Evolutionary conservation across 1,140 invertebrate genomes (phyloP), one percentile per base, ranked within the genome.

Genomic region (Ctenoplectra terminalis): DNA sequence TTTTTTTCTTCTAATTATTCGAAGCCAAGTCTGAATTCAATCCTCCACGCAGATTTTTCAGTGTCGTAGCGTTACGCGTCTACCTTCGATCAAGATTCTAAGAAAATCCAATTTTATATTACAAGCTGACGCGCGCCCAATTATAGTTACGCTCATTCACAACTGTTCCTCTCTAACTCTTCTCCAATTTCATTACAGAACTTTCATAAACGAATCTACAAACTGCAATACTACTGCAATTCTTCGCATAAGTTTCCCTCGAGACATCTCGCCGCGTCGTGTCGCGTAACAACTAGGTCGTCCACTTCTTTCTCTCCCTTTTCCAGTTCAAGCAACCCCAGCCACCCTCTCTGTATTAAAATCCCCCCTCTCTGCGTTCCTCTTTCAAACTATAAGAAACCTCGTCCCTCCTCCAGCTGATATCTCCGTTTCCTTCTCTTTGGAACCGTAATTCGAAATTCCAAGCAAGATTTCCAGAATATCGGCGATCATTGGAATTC

Each of bases 271-370:
- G 46, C 17, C 17, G n/a, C 31, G 13, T 70, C 48, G 67, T 5
- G 23, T 15, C 31, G 23, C 20, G 15, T 70, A 52, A 52, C 26
- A 73, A 73, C 26, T 60, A n/a, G 54, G 71, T 46, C 54, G 20
- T 43, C 54, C 26, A 46, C 20, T 64, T 64, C n/a, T 43, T 70
- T 37, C 48, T 70, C 23, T 75, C 17, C n/a, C 1, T 61, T 75
- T 50, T 52, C 26, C 40, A 43, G 73, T 75, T 75, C 34, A 64
- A 75, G n/a, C 60, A 61, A 64, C 60, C 43, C 3, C 31, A 40
- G 40, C 31, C 46, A 43, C 17, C 2, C 3, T 69, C 23, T 1
- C n/a, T 15, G 13, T 7, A 43, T 64, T 64, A 43, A 64, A 17
- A 20, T 52, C 31, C 23, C 15, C 29, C 20, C 15, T 34, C 34